These are phyloP conservation scores for Agelaius tricolor DNA, from an alignment of 2,113 vertebrate species.

Conservation along the genomic window DNA sequence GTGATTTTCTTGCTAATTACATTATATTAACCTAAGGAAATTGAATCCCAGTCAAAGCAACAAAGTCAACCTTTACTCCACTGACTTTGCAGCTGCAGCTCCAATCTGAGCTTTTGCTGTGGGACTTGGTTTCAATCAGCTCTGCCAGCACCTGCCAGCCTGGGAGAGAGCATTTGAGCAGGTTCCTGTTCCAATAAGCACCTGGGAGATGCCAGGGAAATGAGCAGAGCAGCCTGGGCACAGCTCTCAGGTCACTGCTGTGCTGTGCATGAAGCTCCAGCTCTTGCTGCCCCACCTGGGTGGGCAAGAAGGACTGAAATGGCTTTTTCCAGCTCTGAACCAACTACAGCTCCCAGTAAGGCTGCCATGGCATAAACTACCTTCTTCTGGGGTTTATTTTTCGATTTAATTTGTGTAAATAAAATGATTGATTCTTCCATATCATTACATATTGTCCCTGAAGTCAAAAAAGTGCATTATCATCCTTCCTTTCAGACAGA, in stretches of 20 bases:
- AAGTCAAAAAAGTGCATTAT: background rate
- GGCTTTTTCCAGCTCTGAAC: too few relatives aligned
- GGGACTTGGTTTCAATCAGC: background rate
- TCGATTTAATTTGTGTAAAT: too few relatives aligned
- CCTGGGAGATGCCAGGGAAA: too few relatives aligned
- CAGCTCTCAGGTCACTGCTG: too few relatives aligned
- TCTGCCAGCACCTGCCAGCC: background rate
- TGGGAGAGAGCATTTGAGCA: background rate
- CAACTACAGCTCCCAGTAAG: too few relatives aligned
- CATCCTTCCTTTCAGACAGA: background rate
- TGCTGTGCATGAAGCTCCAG: too few relatives aligned
- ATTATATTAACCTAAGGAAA: background rate
- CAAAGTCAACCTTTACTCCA: background rate
- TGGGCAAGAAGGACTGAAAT: too few relatives aligned
- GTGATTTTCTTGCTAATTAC: background rate
- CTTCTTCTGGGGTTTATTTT: too few relatives aligned
- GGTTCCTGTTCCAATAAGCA: background rate
- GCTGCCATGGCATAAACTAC: too few relatives aligned
- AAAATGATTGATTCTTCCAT: background rate
- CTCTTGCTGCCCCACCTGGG: too few relatives aligned
- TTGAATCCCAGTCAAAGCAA: background rate
- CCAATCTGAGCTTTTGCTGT: background rate
- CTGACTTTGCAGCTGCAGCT: background rate
- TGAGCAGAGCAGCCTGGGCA: too few relatives aligned
- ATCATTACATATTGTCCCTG: background rate